These are phyloP conservation scores for Anguilla anguilla DNA, from an alignment of 2,797 vertebrate genomes.

Conservation along the genomic window DNA sequence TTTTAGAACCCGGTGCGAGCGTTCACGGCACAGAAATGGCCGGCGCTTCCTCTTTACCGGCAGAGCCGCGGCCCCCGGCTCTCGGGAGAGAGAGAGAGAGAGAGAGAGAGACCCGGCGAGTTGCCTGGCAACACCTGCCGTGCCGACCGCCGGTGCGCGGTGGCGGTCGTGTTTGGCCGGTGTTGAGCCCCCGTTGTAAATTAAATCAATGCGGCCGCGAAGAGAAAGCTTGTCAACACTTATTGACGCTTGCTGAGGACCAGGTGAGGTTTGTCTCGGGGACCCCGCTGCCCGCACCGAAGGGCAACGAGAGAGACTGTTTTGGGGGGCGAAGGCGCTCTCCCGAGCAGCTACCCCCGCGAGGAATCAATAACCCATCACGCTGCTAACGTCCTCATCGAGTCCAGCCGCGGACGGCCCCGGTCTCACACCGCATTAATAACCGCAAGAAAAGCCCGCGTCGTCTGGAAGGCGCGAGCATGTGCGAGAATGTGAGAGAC, in stretches of 20 bases:
- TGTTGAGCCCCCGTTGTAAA: not conserved
- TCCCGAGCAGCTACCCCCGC: not conserved
- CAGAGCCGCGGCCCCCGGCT: not conserved
- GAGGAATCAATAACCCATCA: constrained; percentile 5
- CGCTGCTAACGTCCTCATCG: not conserved
- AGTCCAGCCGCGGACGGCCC: not conserved
- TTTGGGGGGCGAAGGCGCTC: not conserved
- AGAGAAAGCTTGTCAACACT: not conserved
- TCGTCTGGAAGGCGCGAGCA: constrained; percentile 18
- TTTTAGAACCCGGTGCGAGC: not conserved
- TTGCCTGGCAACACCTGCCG: constrained; percentile 15
- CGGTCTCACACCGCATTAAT: not conserved
- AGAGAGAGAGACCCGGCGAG: not conserved
- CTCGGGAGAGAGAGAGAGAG: not conserved
- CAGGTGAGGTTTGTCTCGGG: not conserved
- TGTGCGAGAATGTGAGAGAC: constrained; percentile 37
- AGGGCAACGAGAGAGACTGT: not conserved
- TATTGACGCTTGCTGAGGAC: not conserved
- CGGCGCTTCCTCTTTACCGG: not conserved
- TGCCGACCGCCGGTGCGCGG: not conserved
- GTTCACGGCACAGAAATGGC: not conserved
- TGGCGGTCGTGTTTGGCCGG: not conserved
- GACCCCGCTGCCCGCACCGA: not conserved
- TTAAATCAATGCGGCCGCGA: not conserved
- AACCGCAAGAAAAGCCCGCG: constrained; percentile 18